Evolutionary conservation across 2,113 vertebrate species (phyloP).

Genomic region (Clarias gariepinus): DNA sequence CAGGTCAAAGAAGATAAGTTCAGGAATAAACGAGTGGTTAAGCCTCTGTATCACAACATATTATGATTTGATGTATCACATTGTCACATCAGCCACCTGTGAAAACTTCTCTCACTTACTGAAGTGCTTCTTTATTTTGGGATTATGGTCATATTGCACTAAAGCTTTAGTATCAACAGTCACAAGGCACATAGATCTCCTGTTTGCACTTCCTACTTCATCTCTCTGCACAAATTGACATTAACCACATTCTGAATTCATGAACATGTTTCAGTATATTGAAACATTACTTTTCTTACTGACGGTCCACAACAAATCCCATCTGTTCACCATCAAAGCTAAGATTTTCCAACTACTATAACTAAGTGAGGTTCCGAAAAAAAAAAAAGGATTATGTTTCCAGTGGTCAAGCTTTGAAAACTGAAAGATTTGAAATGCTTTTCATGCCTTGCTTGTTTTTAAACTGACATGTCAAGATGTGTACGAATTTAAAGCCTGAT

Average conservation of each 20-base stretch:
- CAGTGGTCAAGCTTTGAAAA: constrained; percentile 4
- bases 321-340: constrained; percentile 29
- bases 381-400: constrained; percentile 20
- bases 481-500: background rate
- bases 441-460: constrained; percentile 18
- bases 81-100: background rate
- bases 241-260: constrained; percentile 28
- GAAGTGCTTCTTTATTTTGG: constrained; percentile 55
- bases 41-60: background rate
- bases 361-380: constrained; percentile 17
- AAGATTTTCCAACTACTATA: constrained; percentile 32
- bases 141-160: constrained; percentile 65
- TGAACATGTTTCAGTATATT: constrained; percentile 34
- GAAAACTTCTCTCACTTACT: constrained; percentile 33
- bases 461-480: constrained; percentile 25
- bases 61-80: background rate
- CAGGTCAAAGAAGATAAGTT: background rate
- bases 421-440: constrained; percentile 8
- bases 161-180: constrained; percentile 57
- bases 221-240: constrained; percentile 38
- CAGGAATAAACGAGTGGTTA: background rate
- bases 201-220: constrained; percentile 59
- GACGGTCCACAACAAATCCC: constrained; percentile 42
- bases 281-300: constrained; percentile 42
- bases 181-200: constrained; percentile 49